A percentile compares a stretch with the other conserved stretches of the same genome.
phyloP scores from a whole-genome alignment of 1,140 invertebrate genomes.

The Diorhabda sublineata region DNA sequence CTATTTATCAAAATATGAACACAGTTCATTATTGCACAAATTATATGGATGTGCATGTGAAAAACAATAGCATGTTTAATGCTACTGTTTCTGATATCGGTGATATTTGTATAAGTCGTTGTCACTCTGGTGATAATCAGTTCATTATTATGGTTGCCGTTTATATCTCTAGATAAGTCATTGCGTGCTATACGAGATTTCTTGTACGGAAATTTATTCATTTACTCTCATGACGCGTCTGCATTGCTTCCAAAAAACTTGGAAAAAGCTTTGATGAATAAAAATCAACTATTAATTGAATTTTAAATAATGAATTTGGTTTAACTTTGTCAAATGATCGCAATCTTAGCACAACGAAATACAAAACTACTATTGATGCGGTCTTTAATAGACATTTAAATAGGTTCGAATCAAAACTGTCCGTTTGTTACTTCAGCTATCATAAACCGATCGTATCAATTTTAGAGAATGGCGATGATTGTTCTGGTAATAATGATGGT shows the following conservation, averaged over 20 bases:
- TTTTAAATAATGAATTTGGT: constrained; percentile 6
- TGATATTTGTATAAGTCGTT: neutral
- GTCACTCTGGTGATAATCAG: neutral
- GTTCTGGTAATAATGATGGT: neutral
- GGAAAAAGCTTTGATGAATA: constrained; percentile 3
- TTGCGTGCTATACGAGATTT: neutral
- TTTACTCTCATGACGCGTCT: neutral
- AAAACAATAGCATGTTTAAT: neutral
- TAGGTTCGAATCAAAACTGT: neutral
- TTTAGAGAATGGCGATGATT: neutral
- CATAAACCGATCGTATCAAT: constrained; percentile 16
- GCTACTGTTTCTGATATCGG: neutral
- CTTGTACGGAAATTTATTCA: constrained; percentile 1
- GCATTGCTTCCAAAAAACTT: neutral
- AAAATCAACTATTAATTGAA: neutral
- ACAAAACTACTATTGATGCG: constrained; percentile 9
- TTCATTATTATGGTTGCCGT: neutral
- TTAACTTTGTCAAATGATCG: constrained; percentile 7
- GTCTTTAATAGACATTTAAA: constrained; percentile 7
- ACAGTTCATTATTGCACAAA: neutral
- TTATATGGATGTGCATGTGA: constrained; percentile 3
- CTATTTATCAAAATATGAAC: neutral
- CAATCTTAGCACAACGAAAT: constrained; percentile 7
- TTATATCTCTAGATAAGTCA: neutral
- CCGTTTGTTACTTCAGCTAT: constrained; percentile 9